Evolutionary conservation across 1,140 invertebrate species (phyloP).

Genomic region (Hyposmocoma kahamanoa): DNA sequence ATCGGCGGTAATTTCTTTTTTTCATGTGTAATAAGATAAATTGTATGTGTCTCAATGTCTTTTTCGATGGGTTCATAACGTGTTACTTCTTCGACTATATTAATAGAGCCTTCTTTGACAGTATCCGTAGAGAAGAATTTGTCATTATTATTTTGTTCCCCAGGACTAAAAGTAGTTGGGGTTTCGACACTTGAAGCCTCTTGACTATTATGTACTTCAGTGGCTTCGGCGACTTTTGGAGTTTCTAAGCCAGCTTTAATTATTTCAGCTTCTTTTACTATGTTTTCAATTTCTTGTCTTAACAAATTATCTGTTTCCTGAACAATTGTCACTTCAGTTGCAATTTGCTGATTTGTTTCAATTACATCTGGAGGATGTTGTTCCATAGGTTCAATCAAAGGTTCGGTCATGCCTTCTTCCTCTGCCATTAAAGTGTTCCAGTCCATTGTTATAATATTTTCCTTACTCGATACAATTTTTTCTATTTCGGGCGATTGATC

Average conservation of each 20-base stretch:
- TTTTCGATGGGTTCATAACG: conserved; percentile 30
- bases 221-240: background rate
- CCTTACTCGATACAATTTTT: conserved; percentile 2
- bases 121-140: conserved; percentile 39
- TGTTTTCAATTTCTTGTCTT: conserved; percentile 4
- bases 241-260: background rate
- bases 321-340: conserved; percentile 49
- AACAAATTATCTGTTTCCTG: conserved; percentile 26
- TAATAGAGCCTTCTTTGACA: conserved; percentile 32
- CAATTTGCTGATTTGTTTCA: conserved; percentile 26
- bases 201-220: too few relatives aligned
- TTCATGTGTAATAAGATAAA: conserved; percentile 80
- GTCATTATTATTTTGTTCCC: conserved; percentile 62
- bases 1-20: conserved; percentile 79
- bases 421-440: conserved; percentile 62
- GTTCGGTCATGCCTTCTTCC: conserved; percentile 40
- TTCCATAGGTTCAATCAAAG: conserved; percentile 25
- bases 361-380: conserved; percentile 16
- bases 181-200: too few relatives aligned
- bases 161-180: conserved; percentile 9
- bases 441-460: conserved; percentile 34
- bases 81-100: conserved; percentile 46
- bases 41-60: conserved; percentile 74
- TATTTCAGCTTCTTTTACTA: background rate
- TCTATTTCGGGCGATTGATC: background rate